Percentiles rank a stretch among this genome's conserved stretches.
Evolutionary conservation across 2,113 vertebrate species (phyloP).

Genomic region (Motacilla tschutschensis): DNA sequence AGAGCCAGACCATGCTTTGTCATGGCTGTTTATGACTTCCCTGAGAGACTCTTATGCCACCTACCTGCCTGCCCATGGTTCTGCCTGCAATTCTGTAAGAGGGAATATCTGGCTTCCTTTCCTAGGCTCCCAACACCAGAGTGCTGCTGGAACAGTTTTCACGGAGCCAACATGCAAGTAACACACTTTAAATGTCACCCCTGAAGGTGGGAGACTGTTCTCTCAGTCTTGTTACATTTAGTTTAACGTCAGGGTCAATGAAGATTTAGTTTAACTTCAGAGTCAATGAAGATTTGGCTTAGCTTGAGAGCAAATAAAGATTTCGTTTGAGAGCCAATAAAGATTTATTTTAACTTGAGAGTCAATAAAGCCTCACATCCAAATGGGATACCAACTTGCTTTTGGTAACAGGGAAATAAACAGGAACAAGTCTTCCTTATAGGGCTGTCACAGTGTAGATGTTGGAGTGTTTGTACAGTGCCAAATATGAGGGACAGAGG

Average conservation of each 20-base stretch:
- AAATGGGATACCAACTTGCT: background rate
- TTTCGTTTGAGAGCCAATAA: background rate
- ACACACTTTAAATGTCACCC: background rate
- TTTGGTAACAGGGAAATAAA: background rate
- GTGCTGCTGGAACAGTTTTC: background rate
- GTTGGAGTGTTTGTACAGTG: background rate
- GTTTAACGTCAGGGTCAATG: background rate
- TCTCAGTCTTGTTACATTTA: background rate
- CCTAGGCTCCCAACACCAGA: background rate
- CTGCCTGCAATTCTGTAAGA: background rate
- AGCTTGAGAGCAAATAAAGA: background rate
- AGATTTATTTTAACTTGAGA: background rate
- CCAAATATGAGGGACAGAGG: background rate
- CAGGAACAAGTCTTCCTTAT: background rate
- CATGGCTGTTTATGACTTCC: background rate
- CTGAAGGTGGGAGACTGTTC: background rate
- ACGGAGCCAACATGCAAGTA: background rate
- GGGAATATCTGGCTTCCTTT: background rate
- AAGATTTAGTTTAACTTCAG: background rate
- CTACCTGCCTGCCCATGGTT: background rate
- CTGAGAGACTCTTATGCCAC: background rate
- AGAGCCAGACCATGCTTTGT: accelerated
- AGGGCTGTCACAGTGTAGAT: background rate
- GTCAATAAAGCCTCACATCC: slow-evolving; percentile 7
- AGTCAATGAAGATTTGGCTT: background rate